Conservation (phyloP, 1,140 invertebrate species). For the Heliconius nattereri region DNA sequence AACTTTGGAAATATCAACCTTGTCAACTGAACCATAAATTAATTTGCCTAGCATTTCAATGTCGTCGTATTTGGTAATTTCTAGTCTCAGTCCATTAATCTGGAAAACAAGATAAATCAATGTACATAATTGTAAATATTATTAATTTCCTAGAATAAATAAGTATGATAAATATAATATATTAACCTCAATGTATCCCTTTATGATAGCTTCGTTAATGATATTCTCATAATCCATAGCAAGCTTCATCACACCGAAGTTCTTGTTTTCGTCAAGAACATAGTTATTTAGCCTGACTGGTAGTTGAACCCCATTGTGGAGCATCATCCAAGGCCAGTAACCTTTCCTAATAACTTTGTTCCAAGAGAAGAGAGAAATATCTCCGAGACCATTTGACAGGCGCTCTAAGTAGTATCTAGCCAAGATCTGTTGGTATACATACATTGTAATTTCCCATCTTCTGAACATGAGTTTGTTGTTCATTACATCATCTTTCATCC, state of each 20-base stretch:
- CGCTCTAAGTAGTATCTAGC: conserved; percentile 86
- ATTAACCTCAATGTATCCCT: conserved; percentile 82
- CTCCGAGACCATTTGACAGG: conserved; percentile 82
- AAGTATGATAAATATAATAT: not conserved
- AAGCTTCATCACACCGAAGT: conserved; percentile 76
- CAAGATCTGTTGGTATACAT: conserved; percentile 83
- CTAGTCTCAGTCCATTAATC: conserved; percentile 63
- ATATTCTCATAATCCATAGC: conserved; percentile 82
- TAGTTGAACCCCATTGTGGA: conserved; percentile 84
- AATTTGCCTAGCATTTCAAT: conserved; percentile 66
- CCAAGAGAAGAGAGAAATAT: conserved; percentile 79
- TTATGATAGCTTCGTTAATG: conserved; percentile 84
- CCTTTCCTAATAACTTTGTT: conserved; percentile 81
- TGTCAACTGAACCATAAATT: conserved; percentile 64
- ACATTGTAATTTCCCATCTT: conserved; percentile 83
- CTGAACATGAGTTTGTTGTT: conserved; percentile 78
- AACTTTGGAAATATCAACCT: conserved; percentile 42
- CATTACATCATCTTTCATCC: conserved; percentile 82
- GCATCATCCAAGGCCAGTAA: conserved; percentile 83
- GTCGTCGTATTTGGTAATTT: conserved; percentile 63
- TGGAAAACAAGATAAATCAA: conserved; percentile 38
- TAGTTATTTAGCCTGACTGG: conserved; percentile 83
- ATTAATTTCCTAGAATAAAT: not conserved
- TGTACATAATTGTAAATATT: not conserved
- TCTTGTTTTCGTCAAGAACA: conserved; percentile 75